A percentile compares a stretch with the other conserved stretches of the same genome.
phyloP scores from a whole-genome alignment of 53 echinoderm and acorn worm genomes.

The Antedon mediterranea region DNA sequence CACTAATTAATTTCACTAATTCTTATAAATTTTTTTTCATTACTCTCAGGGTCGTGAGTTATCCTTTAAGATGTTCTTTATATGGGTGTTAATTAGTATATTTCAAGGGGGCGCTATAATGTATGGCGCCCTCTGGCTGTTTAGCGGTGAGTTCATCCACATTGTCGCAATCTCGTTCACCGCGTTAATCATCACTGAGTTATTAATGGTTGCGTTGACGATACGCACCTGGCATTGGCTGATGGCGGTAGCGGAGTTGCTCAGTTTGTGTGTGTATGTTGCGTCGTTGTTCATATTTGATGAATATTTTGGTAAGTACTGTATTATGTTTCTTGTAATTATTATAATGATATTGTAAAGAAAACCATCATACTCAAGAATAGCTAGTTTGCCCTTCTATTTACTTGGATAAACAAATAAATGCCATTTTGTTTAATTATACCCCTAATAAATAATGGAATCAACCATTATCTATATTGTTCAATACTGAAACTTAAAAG shows the following conservation, averaged over 20 bases:
- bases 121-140: conserved; percentile 97
- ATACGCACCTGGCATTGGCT: conserved; percentile 98
- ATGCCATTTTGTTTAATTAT: too few relatives aligned
- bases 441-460: too few relatives aligned
- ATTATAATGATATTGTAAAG: too few relatives aligned
- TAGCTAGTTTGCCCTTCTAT: too few relatives aligned
- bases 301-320: conserved; percentile 73
- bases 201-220: conserved; percentile 93
- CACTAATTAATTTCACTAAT: too few relatives aligned
- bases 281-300: conserved; percentile 87
- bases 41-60: conserved; percentile 66
- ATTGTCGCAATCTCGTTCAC: conserved; percentile 96
- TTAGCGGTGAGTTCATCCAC: conserved; percentile 96
- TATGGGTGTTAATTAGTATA: conserved; percentile 94
- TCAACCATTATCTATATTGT: too few relatives aligned
- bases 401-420: too few relatives aligned
- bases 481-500: too few relatives aligned
- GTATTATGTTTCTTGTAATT: too few relatives aligned
- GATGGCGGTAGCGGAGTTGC: conserved; percentile 77
- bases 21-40: neutral
- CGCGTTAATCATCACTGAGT: conserved; percentile 87
- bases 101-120: conserved; percentile 97
- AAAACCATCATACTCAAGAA: too few relatives aligned
- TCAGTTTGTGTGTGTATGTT: conserved; percentile 70
- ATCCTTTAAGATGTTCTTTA: conserved; percentile 94